Percentiles rank a stretch among this genome's conserved stretches.
Evolutionary conservation across 2,113 vertebrate genomes (phyloP).

Genomic region (Neogobius melanostomus): DNA sequence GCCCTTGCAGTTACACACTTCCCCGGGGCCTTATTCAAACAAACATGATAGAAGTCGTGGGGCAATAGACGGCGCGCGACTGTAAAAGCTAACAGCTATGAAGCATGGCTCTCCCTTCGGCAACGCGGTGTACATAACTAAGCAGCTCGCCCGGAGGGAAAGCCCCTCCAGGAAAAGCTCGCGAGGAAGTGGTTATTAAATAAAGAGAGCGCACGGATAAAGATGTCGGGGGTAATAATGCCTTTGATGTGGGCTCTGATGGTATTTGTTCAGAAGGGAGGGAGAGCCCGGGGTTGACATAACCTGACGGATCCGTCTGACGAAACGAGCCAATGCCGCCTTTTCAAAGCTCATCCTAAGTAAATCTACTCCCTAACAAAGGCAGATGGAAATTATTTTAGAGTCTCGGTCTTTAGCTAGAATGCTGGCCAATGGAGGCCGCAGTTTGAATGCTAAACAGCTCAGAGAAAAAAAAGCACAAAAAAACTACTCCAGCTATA

Average conservation of each 20-base stretch:
- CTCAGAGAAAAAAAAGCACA: too few relatives aligned
- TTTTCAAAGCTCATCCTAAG: slow-evolving; percentile 48
- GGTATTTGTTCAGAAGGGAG: slow-evolving; percentile 64
- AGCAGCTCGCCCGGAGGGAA: slow-evolving; percentile 58
- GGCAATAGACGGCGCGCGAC: slow-evolving; percentile 29
- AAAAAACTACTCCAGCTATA: too few relatives aligned
- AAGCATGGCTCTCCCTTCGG: slow-evolving; percentile 38
- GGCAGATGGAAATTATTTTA: too few relatives aligned
- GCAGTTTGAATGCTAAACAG: too few relatives aligned
- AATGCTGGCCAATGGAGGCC: too few relatives aligned
- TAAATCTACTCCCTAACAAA: too few relatives aligned
- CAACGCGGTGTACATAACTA: slow-evolving; percentile 56
- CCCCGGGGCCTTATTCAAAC: slow-evolving; percentile 43
- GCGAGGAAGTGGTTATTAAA: slow-evolving; percentile 70
- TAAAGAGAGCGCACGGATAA: slow-evolving; percentile 60
- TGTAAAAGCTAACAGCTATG: slow-evolving; percentile 39
- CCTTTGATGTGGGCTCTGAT: slow-evolving; percentile 69
- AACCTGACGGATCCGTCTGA: slow-evolving; percentile 61
- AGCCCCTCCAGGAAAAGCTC: slow-evolving; percentile 56
- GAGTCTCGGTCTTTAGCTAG: too few relatives aligned
- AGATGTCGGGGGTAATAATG: slow-evolving; percentile 71
- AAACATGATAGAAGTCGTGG: slow-evolving; percentile 29
- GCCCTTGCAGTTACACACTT: slow-evolving; percentile 12
- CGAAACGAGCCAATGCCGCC: slow-evolving; percentile 51
- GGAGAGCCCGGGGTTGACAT: slow-evolving; percentile 51